These are phyloP conservation scores for Gavialis gangeticus DNA, from an alignment of 2,113 vertebrate species.

Conservation along the genomic window DNA sequence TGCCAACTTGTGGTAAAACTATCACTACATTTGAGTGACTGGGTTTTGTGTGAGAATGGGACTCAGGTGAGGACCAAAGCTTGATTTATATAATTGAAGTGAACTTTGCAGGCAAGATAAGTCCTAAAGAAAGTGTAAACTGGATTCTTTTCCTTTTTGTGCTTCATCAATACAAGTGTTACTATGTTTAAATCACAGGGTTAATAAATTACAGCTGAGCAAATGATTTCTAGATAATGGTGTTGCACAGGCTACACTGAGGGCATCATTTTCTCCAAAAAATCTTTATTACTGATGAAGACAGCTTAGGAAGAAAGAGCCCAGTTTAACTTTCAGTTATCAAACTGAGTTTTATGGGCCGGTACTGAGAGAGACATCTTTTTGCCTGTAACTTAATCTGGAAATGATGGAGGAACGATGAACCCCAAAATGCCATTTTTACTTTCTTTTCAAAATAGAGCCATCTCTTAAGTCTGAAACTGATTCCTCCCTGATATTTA, in stretches of 20 bases:
- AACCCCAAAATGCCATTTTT: neutral
- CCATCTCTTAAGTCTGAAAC: conserved; percentile 18
- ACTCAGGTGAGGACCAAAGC: neutral
- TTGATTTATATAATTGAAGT: neutral
- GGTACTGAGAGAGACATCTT: neutral
- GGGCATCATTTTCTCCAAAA: neutral
- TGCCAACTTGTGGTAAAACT: neutral
- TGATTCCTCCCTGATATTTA: conserved; percentile 32
- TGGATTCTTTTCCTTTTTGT: neutral
- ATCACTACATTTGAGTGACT: neutral
- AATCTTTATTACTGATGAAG: conserved; percentile 17
- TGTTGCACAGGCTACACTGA: conserved; percentile 36
- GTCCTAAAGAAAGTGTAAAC: neutral
- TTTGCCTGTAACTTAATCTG: neutral
- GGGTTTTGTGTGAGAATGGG: neutral
- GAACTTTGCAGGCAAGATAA: neutral
- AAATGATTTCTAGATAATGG: neutral
- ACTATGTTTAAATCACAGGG: neutral
- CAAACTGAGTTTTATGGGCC: neutral
- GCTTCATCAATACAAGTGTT: neutral
- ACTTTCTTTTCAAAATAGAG: conserved; percentile 7
- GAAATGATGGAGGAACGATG: neutral
- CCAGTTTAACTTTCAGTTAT: conserved; percentile 22
- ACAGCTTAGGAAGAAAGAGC: neutral
- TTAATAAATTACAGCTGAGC: neutral